Evolutionary conservation across 2,888 invertebrate species (phyloP).

Genomic region (Apamea monoglypha): DNA sequence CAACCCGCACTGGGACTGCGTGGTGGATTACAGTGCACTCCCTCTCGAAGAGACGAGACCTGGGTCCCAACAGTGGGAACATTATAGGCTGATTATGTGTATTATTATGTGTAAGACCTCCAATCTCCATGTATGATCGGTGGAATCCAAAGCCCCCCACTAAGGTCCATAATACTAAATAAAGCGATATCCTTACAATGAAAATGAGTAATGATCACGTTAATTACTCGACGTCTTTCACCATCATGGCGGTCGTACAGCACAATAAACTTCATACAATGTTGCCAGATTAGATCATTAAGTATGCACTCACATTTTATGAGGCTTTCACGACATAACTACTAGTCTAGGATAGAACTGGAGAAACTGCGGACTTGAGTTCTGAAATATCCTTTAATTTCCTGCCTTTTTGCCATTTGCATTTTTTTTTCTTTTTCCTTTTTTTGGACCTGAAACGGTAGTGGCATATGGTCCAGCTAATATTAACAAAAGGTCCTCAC

Average conservation of each 20-base stretch:
- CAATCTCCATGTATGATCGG: neutral
- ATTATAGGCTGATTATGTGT: no score
- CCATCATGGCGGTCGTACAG: neutral
- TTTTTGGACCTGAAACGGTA: neutral
- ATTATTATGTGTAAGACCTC: no score
- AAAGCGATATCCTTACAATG: conserved; percentile 17
- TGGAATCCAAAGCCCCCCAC: neutral
- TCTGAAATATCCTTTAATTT: neutral
- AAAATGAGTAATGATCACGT: conserved; percentile 46
- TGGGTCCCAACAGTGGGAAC: no score
- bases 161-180: neutral
- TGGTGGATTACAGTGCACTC: no score
- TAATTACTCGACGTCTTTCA: conserved; percentile 48
- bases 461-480: neutral
- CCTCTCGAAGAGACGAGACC: no score
- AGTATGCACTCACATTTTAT: conserved; percentile 40
- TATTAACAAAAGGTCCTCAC: neutral
- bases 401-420: no score
- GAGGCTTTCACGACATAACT: conserved; percentile 36
- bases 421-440: neutral
- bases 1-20: no score
- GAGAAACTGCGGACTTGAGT: neutral
- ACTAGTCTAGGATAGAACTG: conserved; percentile 7
- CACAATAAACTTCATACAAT: conserved; percentile 50
- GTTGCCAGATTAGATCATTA: conserved; percentile 52